Percentiles rank a stretch among this genome's conserved stretches.
Evolutionary conservation across 2,113 vertebrate genomes (phyloP).

Genomic region (Craseonycteris thonglongyai): DNA sequence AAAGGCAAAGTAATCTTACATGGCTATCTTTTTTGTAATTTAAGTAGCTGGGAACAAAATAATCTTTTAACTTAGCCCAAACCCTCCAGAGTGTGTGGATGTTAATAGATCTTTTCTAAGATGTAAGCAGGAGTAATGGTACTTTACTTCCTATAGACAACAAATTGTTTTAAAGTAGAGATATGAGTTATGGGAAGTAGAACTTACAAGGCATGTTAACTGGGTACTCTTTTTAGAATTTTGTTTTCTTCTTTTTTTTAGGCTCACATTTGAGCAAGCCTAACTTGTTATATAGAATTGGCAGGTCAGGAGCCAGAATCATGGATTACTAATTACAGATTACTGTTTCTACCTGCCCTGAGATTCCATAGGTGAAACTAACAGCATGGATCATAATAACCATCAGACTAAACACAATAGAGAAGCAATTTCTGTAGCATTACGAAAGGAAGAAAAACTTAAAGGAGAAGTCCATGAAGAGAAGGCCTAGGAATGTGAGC

Average conservation of each 20-base stretch:
- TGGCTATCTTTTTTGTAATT: constrained; percentile 65
- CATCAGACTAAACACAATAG: neutral
- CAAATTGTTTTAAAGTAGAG: constrained; percentile 30
- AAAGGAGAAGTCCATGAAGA: neutral
- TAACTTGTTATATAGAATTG: neutral
- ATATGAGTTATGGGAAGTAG: neutral
- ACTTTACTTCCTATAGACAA: neutral
- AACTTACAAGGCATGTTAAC: neutral
- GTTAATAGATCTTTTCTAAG: neutral
- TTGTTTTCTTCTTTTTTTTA: neutral
- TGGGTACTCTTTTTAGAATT: neutral
- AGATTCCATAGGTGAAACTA: neutral
- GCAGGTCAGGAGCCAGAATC: neutral
- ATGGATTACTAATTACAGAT: neutral
- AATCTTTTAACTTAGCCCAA: constrained; percentile 50
- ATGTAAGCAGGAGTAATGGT: neutral
- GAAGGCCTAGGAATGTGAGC: neutral
- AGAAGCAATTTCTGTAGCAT: neutral
- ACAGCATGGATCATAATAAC: neutral
- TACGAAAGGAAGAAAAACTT: neutral
- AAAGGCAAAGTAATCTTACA: constrained; percentile 71
- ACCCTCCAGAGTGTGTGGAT: neutral
- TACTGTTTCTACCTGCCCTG: neutral
- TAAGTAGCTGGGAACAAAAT: constrained; percentile 27
- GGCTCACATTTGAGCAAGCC: neutral